Percentiles rank a stretch among this genome's conserved stretches.
Conservation (phyloP, 2,113 vertebrate genomes). For the Chinchilla lanigera region DNA sequence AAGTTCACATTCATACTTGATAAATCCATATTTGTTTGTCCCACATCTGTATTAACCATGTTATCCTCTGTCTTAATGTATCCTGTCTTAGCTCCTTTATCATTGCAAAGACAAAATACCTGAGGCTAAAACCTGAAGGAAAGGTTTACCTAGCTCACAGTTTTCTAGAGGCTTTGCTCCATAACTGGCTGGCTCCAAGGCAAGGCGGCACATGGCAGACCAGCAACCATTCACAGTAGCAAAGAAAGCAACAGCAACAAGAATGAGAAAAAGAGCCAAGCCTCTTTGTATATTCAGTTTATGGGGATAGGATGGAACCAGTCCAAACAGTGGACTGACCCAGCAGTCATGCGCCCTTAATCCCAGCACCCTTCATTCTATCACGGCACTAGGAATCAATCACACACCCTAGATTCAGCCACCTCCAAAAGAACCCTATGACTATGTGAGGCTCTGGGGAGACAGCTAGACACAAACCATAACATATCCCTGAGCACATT, state of each 20-base stretch:
- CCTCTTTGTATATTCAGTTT: too few relatives aligned
- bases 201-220: neutral
- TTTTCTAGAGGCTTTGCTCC: neutral
- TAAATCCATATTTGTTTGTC: neutral
- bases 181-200: neutral
- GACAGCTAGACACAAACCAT: too few relatives aligned
- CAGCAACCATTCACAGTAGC: neutral
- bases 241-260: too few relatives aligned
- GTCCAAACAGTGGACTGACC: too few relatives aligned
- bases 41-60: neutral
- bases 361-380: too few relatives aligned
- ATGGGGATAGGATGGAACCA: too few relatives aligned
- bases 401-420: too few relatives aligned
- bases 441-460: too few relatives aligned
- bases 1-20: neutral
- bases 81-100: neutral
- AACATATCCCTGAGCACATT: neutral
- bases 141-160: neutral
- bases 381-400: too few relatives aligned
- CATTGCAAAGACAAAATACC: neutral
- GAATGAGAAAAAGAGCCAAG: too few relatives aligned
- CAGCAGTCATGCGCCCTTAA: too few relatives aligned
- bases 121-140: neutral
- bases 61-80: neutral
- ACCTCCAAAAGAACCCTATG: too few relatives aligned